A percentile compares a stretch with the other conserved stretches of the same genome.
These are phyloP conservation scores for Poeciliopsis turrubarensis DNA, from an alignment of 2,113 vertebrate species.

Conservation along the genomic window DNA sequence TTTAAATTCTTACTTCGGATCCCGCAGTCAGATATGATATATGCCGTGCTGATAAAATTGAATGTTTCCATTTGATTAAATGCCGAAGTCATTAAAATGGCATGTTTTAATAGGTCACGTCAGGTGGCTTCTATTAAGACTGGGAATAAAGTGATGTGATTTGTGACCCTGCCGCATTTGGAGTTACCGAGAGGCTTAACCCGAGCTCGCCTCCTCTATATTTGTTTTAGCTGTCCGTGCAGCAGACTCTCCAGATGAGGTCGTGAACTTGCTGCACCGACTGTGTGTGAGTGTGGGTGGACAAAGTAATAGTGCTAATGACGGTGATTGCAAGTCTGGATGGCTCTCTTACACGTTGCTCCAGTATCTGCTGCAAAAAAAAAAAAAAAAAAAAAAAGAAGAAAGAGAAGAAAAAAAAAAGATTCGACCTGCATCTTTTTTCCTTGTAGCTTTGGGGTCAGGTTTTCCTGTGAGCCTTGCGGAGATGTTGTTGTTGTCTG, in stretches of 20 bases:
- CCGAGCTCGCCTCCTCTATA: conserved; percentile 10
- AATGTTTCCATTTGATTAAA: not conserved
- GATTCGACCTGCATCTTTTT: conserved; percentile 4
- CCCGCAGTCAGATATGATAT: conserved; percentile 2
- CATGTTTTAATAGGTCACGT: not conserved
- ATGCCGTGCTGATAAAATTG: not conserved
- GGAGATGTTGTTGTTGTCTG: conserved; percentile 62
- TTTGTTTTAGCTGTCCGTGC: conserved; percentile 9
- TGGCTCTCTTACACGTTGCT: conserved; percentile 30
- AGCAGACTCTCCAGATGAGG: conserved; percentile 16
- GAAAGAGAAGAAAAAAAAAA: not conserved
- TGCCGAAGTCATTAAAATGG: not conserved
- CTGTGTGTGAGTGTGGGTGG: conserved; percentile 6
- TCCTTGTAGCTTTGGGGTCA: conserved; percentile 45
- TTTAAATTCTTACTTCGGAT: not conserved
- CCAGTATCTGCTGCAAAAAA: conserved; percentile 34
- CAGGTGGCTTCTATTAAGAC: not conserved
- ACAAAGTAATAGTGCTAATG: conserved; percentile 24
- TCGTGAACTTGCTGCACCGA: conserved; percentile 34
- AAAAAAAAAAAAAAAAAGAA: conserved; percentile 1
- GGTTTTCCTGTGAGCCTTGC: conserved; percentile 50
- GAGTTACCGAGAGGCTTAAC: conserved; percentile 2
- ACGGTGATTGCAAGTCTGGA: conserved; percentile 21
- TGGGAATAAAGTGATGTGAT: conserved; percentile 4
- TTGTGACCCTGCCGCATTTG: not conserved